Evolutionary conservation across 2,888 invertebrate genomes (phyloP), one percentile per base, ranked within the genome.

Genomic region (Orthosia gracilis): DNA sequence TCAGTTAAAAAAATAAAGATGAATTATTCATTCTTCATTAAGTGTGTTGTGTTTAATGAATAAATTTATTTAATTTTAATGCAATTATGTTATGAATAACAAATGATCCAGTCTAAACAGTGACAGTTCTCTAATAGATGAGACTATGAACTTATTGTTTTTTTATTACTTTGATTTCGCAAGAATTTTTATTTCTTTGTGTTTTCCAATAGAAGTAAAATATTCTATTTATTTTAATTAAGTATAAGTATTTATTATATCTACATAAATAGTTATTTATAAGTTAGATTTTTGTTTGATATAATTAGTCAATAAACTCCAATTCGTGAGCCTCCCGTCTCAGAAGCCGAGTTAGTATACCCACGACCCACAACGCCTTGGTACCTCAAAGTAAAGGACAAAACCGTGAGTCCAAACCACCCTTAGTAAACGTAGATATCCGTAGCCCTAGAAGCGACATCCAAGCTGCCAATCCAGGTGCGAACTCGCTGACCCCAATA

Each of bases 51-150:
- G 57, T 57, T 17, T 45, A 68, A 74, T 71, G 13, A 71, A 79
- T 83, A 17, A 70, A 70, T 70, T 79, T 23, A 69, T 74, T 59
- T 17, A 23, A 59, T 61, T 26, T n/a, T 18, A 61, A 64, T 69
- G 21, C n/a, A 62, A 59, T 50, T 58, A 49, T 63, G 55, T 67
- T 64, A 15, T 52, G 12, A 79, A 70, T 65, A 49, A 54, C 12
- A 57, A 69, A 69, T 62, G 4, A 62, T 73, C 45, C 65, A 85
- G 50, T 85, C 68, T 72, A 2, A 84, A 75, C 70, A 72, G 76
- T 59, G 50, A 76, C 68, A 65, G 47, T 68, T 21, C 21, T 73
- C 23, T 71, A 23, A 21, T 62, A 69, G 49, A 57, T 21, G 40
- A 58, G 18, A 58, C 63, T 50, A 63, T 57, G 45, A 64, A 54